Conservation (phyloP, 2,797 vertebrate species). For the Ammospiza maritima region DNA sequence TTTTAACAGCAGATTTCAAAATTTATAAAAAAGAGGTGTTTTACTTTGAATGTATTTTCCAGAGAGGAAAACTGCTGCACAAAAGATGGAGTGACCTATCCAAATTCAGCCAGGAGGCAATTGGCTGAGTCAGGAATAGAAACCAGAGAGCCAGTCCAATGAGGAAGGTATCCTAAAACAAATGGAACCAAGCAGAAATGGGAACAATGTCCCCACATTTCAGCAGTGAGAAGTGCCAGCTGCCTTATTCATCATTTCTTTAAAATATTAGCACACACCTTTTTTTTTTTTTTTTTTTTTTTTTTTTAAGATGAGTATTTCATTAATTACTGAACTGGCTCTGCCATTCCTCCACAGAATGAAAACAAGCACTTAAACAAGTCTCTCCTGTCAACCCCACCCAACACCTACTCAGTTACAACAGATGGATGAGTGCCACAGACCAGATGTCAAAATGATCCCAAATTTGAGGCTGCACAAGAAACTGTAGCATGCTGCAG, state of each 20-base stretch:
- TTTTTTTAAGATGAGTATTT: background rate
- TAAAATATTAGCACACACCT: background rate
- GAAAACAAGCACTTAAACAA: constrained; percentile 54
- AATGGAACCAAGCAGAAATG: background rate
- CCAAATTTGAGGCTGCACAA: constrained; percentile 20
- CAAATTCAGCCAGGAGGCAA: constrained; percentile 26
- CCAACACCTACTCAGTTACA: constrained; percentile 50
- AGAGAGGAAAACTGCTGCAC: background rate
- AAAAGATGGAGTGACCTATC: constrained; percentile 31
- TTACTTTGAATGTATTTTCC: background rate
- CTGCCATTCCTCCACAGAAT: background rate
- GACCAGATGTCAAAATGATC: constrained; percentile 48
- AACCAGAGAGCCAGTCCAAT: background rate
- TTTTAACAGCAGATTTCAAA: background rate
- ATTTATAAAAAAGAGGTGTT: background rate
- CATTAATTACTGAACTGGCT: background rate
- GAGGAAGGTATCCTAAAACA: background rate
- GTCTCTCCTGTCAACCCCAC: constrained; percentile 37
- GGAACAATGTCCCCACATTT: background rate
- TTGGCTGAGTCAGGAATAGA: constrained; percentile 24
- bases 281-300: too few species aligned
- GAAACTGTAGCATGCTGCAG: background rate
- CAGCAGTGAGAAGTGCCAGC: background rate
- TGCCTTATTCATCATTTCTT: background rate
- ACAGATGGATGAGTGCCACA: constrained; percentile 39